phyloP scores from a whole-genome alignment of 2,113 vertebrate genomes.

The Pseudolaguvia tuberculata region DNA sequence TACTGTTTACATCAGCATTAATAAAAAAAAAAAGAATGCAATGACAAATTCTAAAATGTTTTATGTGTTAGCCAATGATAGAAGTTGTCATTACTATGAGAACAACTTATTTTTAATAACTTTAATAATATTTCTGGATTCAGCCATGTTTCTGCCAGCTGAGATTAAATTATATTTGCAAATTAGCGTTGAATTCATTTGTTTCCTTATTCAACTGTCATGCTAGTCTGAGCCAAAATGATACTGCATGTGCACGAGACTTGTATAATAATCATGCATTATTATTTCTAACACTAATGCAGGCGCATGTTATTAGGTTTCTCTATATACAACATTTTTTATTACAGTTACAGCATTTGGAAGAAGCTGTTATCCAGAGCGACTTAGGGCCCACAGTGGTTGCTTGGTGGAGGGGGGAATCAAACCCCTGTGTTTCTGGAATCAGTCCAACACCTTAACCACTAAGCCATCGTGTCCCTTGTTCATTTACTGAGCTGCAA shows the following conservation, averaged over 20 bases:
- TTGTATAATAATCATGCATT: conserved; percentile 15
- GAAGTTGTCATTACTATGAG: conserved; percentile 6
- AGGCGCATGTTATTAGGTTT: neutral
- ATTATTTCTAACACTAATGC: conserved; percentile 9
- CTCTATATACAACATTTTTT: neutral
- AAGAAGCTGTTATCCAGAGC: too few species aligned
- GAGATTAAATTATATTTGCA: conserved; percentile 13
- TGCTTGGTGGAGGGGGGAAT: too few species aligned
- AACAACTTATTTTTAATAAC: conserved; percentile 36
- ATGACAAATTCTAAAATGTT: too few species aligned
- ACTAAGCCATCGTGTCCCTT: too few species aligned
- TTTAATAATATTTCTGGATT: too few species aligned
- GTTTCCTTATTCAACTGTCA: conserved; percentile 20
- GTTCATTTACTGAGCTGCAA: too few species aligned
- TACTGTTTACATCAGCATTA: too few species aligned
- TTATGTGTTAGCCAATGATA: neutral
- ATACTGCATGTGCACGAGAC: conserved; percentile 6
- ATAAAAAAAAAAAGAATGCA: too few species aligned
- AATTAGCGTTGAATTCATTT: conserved; percentile 10
- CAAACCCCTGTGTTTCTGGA: too few species aligned
- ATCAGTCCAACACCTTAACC: too few species aligned
- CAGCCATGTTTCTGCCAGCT: conserved; percentile 5
- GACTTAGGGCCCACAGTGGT: too few species aligned
- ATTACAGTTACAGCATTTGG: too few species aligned
- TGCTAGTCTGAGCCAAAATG: conserved; percentile 14